Evolutionary conservation across 2,888 invertebrate species (phyloP), one percentile per base, ranked within the genome.

Genomic region (Epistrophe grossulariae): DNA sequence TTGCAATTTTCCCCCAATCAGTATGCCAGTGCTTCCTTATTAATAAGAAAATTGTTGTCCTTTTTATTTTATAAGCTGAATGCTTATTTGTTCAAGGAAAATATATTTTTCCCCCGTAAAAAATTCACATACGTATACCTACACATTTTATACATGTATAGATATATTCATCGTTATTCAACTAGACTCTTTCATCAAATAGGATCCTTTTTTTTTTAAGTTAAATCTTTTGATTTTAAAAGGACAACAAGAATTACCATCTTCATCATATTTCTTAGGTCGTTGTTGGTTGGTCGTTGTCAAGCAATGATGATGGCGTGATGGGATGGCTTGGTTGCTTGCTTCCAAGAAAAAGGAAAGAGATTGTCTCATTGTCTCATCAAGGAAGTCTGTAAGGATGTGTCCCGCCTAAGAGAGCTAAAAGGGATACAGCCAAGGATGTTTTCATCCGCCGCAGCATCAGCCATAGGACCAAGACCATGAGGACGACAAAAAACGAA

Each of bases 31-130:
- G 72, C 71, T 79, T 83, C 79, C 87, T 83, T 83, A 83, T 83
- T 87, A 87, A 83, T 82, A 87, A 82, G 79, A 83, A 87, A 74
- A 87, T 87, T 87, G 74, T 62, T 82, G 71, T 72, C 48, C 79
- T 66, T 66, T 76, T 66, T 38, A 50, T 31, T 78, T 73, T 68
- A 45, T 24, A 52, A 40, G 55, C 38, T 35, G 17, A 17, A 38
- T 73, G 57, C 45, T 74, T 81, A 78, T 78, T 81, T 71, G 24
- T 74, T 81, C 48, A 72, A 70, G 81, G 15, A 85, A 60, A 76
- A 84, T 70, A 45, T 45, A 52, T 52, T 50, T 68, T 68, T 6
- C 13, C 71, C 9, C 1, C 55, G 64, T 73, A 31, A 40, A 17
- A 55, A 62, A 50, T 70, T 40, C 24, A 9, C 24, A 43, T 17